phyloP scores from a whole-genome alignment of 2,888 invertebrate genomes.

The Linnaemya vulpina region DNA sequence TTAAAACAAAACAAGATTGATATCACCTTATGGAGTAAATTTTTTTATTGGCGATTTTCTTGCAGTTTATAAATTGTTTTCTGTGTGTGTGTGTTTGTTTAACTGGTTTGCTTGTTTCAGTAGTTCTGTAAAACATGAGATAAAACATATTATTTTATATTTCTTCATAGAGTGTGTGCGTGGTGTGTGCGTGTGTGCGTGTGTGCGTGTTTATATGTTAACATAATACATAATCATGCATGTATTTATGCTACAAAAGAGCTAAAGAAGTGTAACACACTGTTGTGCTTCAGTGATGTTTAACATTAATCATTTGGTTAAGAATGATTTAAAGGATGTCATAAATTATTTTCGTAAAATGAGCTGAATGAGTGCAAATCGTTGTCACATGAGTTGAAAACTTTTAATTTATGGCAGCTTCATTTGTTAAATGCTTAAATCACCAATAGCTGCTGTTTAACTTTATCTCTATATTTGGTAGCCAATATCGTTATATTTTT shows the following conservation, averaged over 20 bases:
- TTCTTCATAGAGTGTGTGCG: not conserved
- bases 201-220: not conserved
- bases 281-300: constrained; percentile 52
- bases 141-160: constrained; percentile 45
- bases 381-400: constrained; percentile 10
- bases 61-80: constrained; percentile 44
- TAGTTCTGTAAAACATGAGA: constrained; percentile 35
- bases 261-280: constrained; percentile 41
- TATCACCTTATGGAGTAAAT: constrained; percentile 49
- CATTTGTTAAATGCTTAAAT: not conserved
- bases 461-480: not conserved
- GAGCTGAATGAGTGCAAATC: constrained; percentile 23
- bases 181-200: constrained; percentile 5
- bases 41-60: constrained; percentile 21
- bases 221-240: constrained; percentile 50
- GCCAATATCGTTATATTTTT: not conserved
- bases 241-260: constrained; percentile 37
- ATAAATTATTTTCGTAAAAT: constrained; percentile 31
- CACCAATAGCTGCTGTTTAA: not conserved
- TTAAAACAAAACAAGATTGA: constrained; percentile 65
- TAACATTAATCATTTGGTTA: constrained; percentile 62
- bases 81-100: not conserved
- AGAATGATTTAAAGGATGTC: constrained; percentile 31
- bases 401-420: not conserved
- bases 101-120: constrained; percentile 2